A percentile compares a stretch with the other conserved stretches of the same genome.
Conservation (phyloP, 1,140 invertebrate species). For the Trichonephila clavipes region DNA sequence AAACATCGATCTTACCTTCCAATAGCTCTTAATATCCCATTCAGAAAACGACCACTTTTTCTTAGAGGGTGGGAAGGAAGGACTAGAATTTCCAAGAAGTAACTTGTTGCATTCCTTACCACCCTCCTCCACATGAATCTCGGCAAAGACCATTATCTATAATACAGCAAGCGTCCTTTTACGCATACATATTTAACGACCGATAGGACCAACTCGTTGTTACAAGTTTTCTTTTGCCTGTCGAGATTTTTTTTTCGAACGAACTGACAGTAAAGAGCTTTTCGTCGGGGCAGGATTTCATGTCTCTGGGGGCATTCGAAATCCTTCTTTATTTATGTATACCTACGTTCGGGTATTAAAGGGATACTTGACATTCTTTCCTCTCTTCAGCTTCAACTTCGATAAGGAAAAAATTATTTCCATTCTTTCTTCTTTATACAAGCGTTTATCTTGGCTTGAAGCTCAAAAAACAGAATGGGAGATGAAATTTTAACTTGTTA, state of each 20-base stretch:
- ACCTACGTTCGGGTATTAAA: slow-evolving; percentile 29
- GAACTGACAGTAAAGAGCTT: slow-evolving; percentile 36
- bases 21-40: slow-evolving; percentile 19
- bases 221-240: neutral
- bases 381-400: neutral
- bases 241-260: neutral
- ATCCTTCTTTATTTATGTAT: slow-evolving; percentile 41
- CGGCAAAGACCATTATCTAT: slow-evolving; percentile 24
- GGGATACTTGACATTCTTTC: slow-evolving; percentile 20
- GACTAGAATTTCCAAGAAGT: slow-evolving; percentile 3
- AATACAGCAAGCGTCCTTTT: slow-evolving; percentile 6
- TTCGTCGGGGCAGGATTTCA: slow-evolving; percentile 21
- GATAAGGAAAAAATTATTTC: neutral
- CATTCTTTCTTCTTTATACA: neutral
- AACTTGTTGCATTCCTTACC: neutral
- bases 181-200: slow-evolving; percentile 17
- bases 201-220: slow-evolving; percentile 1
- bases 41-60: slow-evolving; percentile 2
- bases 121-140: neutral
- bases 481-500: neutral
- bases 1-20: neutral
- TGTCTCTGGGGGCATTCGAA: neutral
- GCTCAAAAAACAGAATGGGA: neutral
- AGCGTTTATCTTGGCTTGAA: neutral
- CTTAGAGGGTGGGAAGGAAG: neutral